Conservation (phyloP, 2,797 vertebrate genomes). For the Halcyon badia region DNA sequence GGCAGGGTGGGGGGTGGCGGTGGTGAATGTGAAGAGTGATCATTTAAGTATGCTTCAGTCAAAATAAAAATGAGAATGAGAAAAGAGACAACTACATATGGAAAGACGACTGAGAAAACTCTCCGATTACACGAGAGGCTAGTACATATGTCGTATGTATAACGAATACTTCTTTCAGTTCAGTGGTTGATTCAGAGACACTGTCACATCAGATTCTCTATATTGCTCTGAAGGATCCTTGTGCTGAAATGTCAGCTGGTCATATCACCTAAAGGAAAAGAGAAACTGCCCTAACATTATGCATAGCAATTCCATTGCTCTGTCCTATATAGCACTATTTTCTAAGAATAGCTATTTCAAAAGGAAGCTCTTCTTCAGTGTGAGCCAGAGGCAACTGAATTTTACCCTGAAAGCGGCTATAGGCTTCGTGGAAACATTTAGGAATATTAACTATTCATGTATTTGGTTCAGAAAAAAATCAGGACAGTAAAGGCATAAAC, state of each 20-base stretch:
- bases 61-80: slow-evolving; percentile 19
- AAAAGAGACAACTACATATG: background rate
- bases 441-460: slow-evolving; percentile 44
- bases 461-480: slow-evolving; percentile 42
- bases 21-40: background rate
- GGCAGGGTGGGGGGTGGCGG: background rate
- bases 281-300: slow-evolving; percentile 49
- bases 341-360: slow-evolving; percentile 58
- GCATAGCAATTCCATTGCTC: slow-evolving; percentile 38
- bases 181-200: slow-evolving; percentile 25
- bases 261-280: slow-evolving; percentile 50
- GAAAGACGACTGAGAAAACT: background rate
- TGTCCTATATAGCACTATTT: background rate
- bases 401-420: slow-evolving; percentile 31
- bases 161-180: slow-evolving; percentile 27
- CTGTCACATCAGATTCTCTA: slow-evolving; percentile 60
- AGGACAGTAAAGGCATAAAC: slow-evolving; percentile 9
- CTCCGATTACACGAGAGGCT: background rate
- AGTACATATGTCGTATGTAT: background rate
- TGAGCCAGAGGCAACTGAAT: slow-evolving; percentile 41
- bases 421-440: slow-evolving; percentile 55
- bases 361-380: background rate
- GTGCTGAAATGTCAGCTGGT: slow-evolving; percentile 66
- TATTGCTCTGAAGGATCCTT: slow-evolving; percentile 53
- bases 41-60: background rate